Evolutionary conservation across 2,888 invertebrate genomes (phyloP).

Genomic region (Cylindroiulus punctatus): DNA sequence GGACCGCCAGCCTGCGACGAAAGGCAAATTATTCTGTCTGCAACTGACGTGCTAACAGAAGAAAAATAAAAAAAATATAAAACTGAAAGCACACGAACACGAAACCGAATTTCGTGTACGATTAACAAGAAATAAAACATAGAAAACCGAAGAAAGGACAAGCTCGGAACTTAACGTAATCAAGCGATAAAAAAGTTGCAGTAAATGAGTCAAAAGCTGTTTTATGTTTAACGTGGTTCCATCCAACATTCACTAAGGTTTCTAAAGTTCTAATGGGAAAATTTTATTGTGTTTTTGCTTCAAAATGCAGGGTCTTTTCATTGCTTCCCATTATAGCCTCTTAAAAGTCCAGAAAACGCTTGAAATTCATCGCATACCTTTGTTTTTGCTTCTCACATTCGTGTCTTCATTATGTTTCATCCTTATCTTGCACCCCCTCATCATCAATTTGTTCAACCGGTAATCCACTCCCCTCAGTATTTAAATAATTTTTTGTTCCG

Average conservation of each 20-base stretch:
- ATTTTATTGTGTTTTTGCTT: not conserved
- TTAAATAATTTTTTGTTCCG: not conserved
- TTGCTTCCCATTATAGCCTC: not conserved
- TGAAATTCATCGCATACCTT: slow-evolving; percentile 1
- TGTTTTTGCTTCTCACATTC: not conserved
- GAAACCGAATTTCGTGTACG: not conserved
- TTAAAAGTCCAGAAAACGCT: not conserved
- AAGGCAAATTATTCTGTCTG: slow-evolving; percentile 29
- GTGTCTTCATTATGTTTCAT: not conserved
- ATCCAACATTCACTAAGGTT: slow-evolving; percentile 5
- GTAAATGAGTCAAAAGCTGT: slow-evolving; percentile 40
- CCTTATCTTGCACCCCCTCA: not conserved
- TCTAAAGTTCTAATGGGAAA: slow-evolving; percentile 24
- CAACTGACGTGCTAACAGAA: slow-evolving; percentile 10
- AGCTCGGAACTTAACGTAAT: not conserved
- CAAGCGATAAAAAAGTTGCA: slow-evolving; percentile 33
- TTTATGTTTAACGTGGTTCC: slow-evolving; percentile 43
- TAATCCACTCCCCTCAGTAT: not conserved
- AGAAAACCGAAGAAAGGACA: not conserved
- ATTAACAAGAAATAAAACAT: slow-evolving; percentile 11
- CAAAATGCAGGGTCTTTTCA: not conserved
- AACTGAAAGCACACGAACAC: not conserved
- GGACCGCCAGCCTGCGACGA: not conserved
- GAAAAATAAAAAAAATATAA: not conserved
- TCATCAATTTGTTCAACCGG: not conserved